These are phyloP conservation scores for Dromiciops gliroides DNA, from an alignment of 2,113 vertebrate genomes.

Conservation along the genomic window DNA sequence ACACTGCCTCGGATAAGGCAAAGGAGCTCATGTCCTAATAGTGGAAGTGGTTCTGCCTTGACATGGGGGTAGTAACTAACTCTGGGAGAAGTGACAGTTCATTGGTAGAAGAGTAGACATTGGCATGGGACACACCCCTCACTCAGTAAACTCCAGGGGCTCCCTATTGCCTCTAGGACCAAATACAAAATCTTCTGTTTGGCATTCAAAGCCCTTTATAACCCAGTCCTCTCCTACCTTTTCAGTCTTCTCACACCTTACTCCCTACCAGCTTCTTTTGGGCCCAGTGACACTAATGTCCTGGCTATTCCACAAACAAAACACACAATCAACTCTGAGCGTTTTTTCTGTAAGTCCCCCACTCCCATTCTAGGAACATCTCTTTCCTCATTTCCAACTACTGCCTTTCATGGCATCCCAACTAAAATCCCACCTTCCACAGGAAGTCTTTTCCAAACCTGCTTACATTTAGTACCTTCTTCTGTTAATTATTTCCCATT, in stretches of 20 bases:
- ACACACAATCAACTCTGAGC: fast-evolving
- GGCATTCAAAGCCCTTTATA: neutral
- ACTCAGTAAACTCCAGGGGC: neutral
- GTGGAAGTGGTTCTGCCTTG: neutral
- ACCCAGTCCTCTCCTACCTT: neutral
- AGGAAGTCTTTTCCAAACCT: neutral
- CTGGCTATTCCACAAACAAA: neutral
- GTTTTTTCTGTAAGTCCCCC: neutral
- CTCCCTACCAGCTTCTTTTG: neutral
- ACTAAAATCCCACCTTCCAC: neutral
- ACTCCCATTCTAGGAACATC: neutral
- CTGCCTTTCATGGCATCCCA: neutral
- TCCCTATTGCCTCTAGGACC: neutral
- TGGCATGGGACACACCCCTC: neutral
- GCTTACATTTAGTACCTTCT: neutral
- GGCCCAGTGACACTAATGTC: neutral
- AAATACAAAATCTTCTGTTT: neutral
- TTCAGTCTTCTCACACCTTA: neutral
- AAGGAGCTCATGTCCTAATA: neutral
- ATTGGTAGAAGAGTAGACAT: neutral
- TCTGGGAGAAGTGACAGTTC: neutral
- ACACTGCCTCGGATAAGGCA: neutral
- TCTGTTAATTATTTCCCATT: neutral
- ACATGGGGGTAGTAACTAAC: neutral
- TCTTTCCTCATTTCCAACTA: neutral